phyloP scores from a whole-genome alignment of 2,797 vertebrate species.

The Tympanoctomys barrerae region DNA sequence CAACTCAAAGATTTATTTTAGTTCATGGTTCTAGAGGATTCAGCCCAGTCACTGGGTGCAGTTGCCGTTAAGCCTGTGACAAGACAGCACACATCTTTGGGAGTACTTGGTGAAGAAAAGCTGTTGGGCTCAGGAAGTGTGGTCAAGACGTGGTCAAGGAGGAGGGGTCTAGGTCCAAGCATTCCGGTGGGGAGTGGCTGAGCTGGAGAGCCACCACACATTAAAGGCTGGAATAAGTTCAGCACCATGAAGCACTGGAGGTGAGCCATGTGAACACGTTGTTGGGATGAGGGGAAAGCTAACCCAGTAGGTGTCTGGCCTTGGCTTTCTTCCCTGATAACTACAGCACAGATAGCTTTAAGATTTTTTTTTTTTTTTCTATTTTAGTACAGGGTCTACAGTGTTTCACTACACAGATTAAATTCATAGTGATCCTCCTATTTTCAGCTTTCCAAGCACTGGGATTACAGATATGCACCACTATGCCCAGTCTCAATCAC shows the following conservation, averaged over 20 bases:
- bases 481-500: no score
- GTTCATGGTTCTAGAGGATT: background rate
- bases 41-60: background rate
- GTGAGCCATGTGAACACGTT: background rate
- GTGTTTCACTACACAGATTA: no score
- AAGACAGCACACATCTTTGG: background rate
- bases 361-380: no score
- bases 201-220: background rate
- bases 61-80: background rate
- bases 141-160: background rate
- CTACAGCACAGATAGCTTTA: background rate
- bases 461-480: no score
- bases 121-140: background rate
- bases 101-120: background rate
- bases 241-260: background rate
- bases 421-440: no score
- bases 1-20: background rate
- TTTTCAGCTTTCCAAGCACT: no score
- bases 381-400: no score
- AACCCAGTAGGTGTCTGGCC: background rate
- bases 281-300: no score
- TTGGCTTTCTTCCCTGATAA: background rate
- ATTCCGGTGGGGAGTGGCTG: background rate
- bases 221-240: background rate
- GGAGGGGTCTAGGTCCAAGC: background rate